phyloP scores from a whole-genome alignment of 1,140 invertebrate species.

The Brachionus rubens region DNA sequence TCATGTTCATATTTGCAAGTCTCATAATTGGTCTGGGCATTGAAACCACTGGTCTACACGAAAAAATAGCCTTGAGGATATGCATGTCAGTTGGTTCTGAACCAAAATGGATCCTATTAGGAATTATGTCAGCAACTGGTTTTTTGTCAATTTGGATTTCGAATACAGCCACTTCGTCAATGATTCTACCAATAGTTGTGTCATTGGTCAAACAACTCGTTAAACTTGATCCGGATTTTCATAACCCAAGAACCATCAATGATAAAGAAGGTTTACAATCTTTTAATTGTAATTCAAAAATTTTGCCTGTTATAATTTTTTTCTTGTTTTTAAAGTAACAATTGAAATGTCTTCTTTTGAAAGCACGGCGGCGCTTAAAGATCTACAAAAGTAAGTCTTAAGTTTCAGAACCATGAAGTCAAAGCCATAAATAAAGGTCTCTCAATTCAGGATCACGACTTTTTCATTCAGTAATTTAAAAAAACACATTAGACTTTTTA shows the following conservation, averaged over 20 bases:
- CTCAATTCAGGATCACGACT: too few relatives aligned
- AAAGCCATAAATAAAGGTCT: too few relatives aligned
- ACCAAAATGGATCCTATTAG: conserved; percentile 52
- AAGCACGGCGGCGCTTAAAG: too few relatives aligned
- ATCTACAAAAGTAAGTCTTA: too few relatives aligned
- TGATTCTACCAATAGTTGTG: conserved; percentile 75
- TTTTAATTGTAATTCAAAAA: too few relatives aligned
- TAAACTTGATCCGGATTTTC: conserved; percentile 5
- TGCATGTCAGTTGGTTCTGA: conserved; percentile 14
- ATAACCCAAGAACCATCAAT: neutral
- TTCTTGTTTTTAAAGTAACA: too few relatives aligned
- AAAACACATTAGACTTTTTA: too few relatives aligned
- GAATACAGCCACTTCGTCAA: conserved; percentile 76
- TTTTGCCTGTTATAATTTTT: too few relatives aligned
- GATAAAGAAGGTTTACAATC: too few relatives aligned
- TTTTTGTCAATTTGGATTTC: conserved; percentile 81
- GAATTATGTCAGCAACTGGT: conserved; percentile 73
- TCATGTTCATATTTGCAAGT: conserved; percentile 27
- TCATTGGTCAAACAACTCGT: conserved; percentile 49
- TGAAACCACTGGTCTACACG: neutral
- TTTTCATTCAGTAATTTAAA: too few relatives aligned
- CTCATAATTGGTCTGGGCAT: conserved; percentile 1
- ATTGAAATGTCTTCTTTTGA: too few relatives aligned
- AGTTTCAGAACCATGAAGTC: too few relatives aligned
- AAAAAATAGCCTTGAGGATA: conserved; percentile 22